These are phyloP conservation scores for Hoplostethus atlanticus DNA, from an alignment of 2,797 vertebrate species.

Conservation along the genomic window DNA sequence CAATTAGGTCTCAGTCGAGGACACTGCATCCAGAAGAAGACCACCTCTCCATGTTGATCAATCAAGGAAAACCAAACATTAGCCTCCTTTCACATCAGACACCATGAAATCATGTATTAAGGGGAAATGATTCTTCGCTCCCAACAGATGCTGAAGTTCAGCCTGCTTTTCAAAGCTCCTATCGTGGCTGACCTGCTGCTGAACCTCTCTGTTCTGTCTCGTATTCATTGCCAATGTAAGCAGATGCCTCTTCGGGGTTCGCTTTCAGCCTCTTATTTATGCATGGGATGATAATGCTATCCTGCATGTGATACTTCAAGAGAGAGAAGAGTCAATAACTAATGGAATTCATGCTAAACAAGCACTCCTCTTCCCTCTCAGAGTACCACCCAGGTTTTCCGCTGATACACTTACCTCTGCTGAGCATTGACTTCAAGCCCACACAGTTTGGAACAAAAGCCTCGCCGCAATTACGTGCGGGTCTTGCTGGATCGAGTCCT, in stretches of 20 bases:
- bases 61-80: slow-evolving; percentile 71
- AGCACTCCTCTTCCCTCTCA: slow-evolving; percentile 54
- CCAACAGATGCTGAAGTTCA: slow-evolving; percentile 53
- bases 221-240: slow-evolving; percentile 74
- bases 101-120: slow-evolving; percentile 59
- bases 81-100: slow-evolving; percentile 42
- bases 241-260: slow-evolving; percentile 72
- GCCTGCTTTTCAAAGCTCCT: slow-evolving; percentile 48
- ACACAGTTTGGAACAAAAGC: slow-evolving; percentile 72
- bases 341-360: slow-evolving; percentile 69
- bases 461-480: slow-evolving; percentile 65
- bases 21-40: slow-evolving; percentile 35
- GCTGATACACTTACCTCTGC: slow-evolving; percentile 60
- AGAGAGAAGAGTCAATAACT: slow-evolving; percentile 63
- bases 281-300: slow-evolving; percentile 70
- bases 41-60: slow-evolving; percentile 60
- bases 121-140: slow-evolving; percentile 32
- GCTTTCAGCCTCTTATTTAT: slow-evolving; percentile 68
- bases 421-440: slow-evolving; percentile 61
- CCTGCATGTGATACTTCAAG: slow-evolving; percentile 67
- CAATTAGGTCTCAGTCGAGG: slow-evolving; percentile 25
- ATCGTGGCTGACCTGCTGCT: slow-evolving; percentile 72
- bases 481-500: slow-evolving; percentile 62
- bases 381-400: slow-evolving; percentile 62
- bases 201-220: slow-evolving; percentile 70